Base-by-base conservation (phyloP, 2,113 vertebrate species). In the Oreocharis arfaki region DNA sequence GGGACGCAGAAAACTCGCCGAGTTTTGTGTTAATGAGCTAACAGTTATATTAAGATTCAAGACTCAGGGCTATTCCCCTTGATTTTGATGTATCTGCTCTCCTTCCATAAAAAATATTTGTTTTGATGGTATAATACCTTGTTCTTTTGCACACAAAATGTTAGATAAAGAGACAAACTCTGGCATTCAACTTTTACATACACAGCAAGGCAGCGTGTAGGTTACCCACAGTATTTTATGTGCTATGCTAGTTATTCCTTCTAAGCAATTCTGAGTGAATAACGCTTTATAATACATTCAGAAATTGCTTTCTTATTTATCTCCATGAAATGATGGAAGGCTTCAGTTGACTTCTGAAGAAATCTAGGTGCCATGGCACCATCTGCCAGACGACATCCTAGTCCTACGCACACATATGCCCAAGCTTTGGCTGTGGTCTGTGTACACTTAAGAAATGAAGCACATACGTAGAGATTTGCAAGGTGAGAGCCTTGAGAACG, bases 21-120 rank as follows among this genome's bases (percentile, higher is more conserved):
- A 53, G 27, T 78, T 95, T 93, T 6, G 41, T 49, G 77, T 77
- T 97, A 97, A 97, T 94, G 97, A 97, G 94, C 94, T 97, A 93
- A 90, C 59, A 84, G 95, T 95, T 97, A 90, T 55, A 89, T 95
- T 95, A 89, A 85, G 84, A 94, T 92, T 94, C 80, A 74, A 83
- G 84, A 93, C 92, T 97, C 71, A 63, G 76, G 89, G 96, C 86
- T 95, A 81, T 92, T 94, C 90, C 95, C 88, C 75, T 83, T 61
- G 73, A 90, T 91, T 80, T 70, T 80, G 70, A 95, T 92, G 52
- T 74, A 53, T 32, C 57, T 57, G 23, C 60, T 84, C 80, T 60
- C 67, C 94, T 89, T 93, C 71, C 28, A 64, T 41, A 68, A 80
- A 86, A 91, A 81, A 64, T 30, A 77, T 60, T 84, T 91, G 91